A percentile compares a stretch with the other conserved stretches of the same genome.
phyloP scores from a whole-genome alignment of 2,113 vertebrate species.

The Castor canadensis region DNA sequence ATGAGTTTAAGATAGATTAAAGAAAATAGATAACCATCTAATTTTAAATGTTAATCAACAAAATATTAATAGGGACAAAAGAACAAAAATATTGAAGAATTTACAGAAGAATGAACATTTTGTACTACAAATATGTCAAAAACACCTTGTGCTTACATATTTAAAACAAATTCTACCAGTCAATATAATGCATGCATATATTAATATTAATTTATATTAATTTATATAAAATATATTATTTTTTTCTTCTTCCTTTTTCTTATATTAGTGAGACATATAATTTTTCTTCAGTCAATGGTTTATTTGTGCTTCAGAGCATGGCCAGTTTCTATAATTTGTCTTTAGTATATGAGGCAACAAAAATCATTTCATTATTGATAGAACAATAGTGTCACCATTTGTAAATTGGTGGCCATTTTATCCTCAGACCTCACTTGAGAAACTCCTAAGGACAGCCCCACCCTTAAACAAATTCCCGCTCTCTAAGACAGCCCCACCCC shows the following conservation, averaged over 20 bases:
- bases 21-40: neutral
- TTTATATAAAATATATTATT: too few species aligned
- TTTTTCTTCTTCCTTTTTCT: neutral
- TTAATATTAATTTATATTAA: too few species aligned
- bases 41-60: neutral
- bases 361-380: too few species aligned
- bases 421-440: too few species aligned
- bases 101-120: constrained; percentile 20
- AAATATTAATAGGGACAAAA: neutral
- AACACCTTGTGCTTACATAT: neutral
- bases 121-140: neutral
- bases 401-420: too few species aligned
- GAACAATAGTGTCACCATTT: too few species aligned
- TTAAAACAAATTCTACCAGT: neutral
- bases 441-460: too few species aligned
- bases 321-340: constrained; percentile 75
- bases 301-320: constrained; percentile 6
- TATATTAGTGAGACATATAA: constrained; percentile 49
- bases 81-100: constrained; percentile 18
- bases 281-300: constrained; percentile 48
- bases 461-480: too few species aligned
- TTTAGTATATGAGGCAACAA: constrained; percentile 75
- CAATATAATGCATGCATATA: neutral
- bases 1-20: neutral
- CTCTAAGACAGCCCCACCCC: too few species aligned